Conservation (phyloP, 2,797 vertebrate species). For the Gallinago nigripennis region DNA sequence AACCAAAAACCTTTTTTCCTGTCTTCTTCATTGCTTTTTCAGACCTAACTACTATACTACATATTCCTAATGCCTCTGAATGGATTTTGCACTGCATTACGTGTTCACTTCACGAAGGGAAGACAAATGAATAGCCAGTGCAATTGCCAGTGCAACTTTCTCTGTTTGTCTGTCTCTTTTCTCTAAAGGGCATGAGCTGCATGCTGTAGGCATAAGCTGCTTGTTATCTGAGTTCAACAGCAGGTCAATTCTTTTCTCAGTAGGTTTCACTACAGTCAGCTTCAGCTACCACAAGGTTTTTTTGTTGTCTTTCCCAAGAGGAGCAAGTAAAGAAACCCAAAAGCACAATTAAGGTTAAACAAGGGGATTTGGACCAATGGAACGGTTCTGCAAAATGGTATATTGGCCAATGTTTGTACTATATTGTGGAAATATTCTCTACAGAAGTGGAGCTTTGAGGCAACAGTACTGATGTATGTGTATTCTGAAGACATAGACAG, state of each 20-base stretch:
- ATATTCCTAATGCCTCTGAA: background rate
- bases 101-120: constrained; percentile 26
- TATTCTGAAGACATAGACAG: background rate
- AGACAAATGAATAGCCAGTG: background rate
- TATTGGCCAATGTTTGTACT: background rate
- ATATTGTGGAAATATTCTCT: background rate
- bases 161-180: background rate
- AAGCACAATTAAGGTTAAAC: background rate
- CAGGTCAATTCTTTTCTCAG: constrained; percentile 18
- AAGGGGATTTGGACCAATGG: background rate
- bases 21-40: background rate
- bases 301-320: background rate
- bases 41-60: background rate
- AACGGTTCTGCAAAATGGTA: background rate
- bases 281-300: background rate
- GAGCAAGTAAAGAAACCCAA: background rate
- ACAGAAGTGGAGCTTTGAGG: background rate
- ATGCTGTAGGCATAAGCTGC: background rate
- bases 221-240: constrained; percentile 35
- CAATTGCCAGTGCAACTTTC: constrained; percentile 7
- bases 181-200: constrained; percentile 3
- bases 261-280: background rate
- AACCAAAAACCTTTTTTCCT: background rate
- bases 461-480: background rate
- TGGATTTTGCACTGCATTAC: background rate